Conservation (phyloP, 2,797 vertebrate genomes). For the Simalia tracyae region DNA sequence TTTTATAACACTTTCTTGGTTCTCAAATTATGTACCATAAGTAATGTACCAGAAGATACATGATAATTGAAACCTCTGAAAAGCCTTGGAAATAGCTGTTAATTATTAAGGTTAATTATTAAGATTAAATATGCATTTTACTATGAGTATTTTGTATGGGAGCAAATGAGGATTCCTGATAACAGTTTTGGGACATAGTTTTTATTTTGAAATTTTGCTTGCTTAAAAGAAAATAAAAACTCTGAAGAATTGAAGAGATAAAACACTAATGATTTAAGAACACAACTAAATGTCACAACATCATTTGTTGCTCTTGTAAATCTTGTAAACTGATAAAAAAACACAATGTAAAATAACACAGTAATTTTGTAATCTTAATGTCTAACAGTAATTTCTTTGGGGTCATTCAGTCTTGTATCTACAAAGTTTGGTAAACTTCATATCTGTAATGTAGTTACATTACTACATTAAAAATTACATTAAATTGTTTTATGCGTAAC, state of each 20-base stretch:
- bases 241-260: background rate
- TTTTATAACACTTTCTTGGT: too few species aligned
- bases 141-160: background rate
- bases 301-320: background rate
- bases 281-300: background rate
- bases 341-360: background rate
- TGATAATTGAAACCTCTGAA: background rate
- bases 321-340: background rate
- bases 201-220: background rate
- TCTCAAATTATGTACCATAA: too few species aligned
- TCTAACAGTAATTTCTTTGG: background rate
- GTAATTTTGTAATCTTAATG: background rate
- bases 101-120: background rate
- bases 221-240: background rate
- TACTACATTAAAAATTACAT: background rate
- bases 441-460: background rate
- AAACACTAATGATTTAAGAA: background rate
- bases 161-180: background rate
- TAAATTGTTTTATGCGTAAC: background rate
- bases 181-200: background rate
- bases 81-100: background rate
- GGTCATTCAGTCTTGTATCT: background rate
- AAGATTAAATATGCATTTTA: background rate
- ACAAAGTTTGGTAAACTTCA: background rate
- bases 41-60: background rate